Evolutionary conservation across 2,888 invertebrate species (phyloP).

Genomic region (Leucozona laternaria): DNA sequence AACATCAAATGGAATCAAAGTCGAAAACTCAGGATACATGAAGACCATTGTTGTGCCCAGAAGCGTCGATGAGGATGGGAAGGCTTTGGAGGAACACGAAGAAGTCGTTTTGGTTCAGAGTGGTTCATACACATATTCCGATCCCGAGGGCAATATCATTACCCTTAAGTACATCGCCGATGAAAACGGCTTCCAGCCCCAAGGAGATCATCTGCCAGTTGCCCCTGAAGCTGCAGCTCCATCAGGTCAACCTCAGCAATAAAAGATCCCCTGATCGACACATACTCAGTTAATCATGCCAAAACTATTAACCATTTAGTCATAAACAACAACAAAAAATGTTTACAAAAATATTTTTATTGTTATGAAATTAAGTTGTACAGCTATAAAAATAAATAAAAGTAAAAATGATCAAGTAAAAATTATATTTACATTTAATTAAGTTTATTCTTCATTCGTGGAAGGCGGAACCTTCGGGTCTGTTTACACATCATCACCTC

Average conservation of each 20-base stretch:
- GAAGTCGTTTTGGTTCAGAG: constrained; percentile 86
- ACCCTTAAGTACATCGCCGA: constrained; percentile 88
- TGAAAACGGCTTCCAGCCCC: constrained; percentile 89
- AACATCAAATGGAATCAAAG: constrained; percentile 91
- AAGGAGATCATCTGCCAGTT: constrained; percentile 87
- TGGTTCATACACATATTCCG: constrained; percentile 89
- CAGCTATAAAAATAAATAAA: constrained; percentile 68
- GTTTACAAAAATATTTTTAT: constrained; percentile 51
- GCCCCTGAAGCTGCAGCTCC: constrained; percentile 82
- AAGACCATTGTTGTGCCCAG: constrained; percentile 85
- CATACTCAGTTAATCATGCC: constrained; percentile 64
- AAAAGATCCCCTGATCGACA: constrained; percentile 57
- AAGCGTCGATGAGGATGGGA: constrained; percentile 83
- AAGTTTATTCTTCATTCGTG: constrained; percentile 19
- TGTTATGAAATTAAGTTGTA: constrained; percentile 74
- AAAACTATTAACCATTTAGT: constrained; percentile 71
- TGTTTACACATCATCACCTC: constrained; percentile 7
- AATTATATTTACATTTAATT: constrained; percentile 40
- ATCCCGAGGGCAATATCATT: constrained; percentile 88
- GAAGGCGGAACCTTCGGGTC: constrained; percentile 5
- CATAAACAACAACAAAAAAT: constrained; percentile 49
- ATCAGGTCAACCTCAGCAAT: constrained; percentile 41
- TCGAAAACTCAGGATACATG: constrained; percentile 89
- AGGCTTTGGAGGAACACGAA: constrained; percentile 85
- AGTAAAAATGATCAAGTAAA: constrained; percentile 52